Evolutionary conservation across 2,113 vertebrate genomes (phyloP), one percentile per base, ranked within the genome.

Genomic region (Upupa epops): DNA sequence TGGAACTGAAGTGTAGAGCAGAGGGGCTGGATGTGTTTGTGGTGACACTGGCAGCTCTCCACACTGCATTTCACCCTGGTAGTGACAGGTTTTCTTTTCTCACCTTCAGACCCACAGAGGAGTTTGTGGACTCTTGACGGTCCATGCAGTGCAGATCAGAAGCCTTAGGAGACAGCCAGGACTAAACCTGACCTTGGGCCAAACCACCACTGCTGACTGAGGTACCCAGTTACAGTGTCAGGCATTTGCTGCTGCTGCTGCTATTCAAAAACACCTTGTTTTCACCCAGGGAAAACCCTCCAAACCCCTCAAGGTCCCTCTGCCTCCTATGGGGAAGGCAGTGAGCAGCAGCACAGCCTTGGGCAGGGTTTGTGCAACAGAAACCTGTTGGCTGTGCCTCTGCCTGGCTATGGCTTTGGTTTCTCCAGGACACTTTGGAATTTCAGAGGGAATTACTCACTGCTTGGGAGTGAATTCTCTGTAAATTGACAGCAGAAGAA

Each of bases 61-160:
- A 2, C 5, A 1, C 28, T 2, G 2, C 64, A 32, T 66, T 56
- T 76, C 0, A 6, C 34, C n/a, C 34, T n/a, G n/a, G 4, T 11
- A 59, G 13, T 28, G 13, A 24, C 3, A 26, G 11, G 11, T 46
- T 89, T 89, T 83, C 9, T 66, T 54, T 63, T 29, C 72, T 61
- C 36, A 36, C 29, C 56, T 77, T 46, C 65, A 32, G 46, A 9
- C 69, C 29, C 20, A 26, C 31, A 32, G 55, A 91, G 31, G 28
- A 49, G 28, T 51, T 37, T 66, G 37, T 49, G 54, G 72, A 8
- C 55, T 34, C 36, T 66, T 31, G 29, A 46, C 54, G 59, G 59
- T 9, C 69, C 0, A 2, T 24, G 11, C 22, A 1, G 61, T 61
- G 34, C 60, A 26, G 40, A 32, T 51, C 45, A 31, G 22, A 6